Evolutionary conservation across 2,888 invertebrate genomes (phyloP), one percentile per base, ranked within the genome.

Genomic region (Drosophila pseudotakahashii): DNA sequence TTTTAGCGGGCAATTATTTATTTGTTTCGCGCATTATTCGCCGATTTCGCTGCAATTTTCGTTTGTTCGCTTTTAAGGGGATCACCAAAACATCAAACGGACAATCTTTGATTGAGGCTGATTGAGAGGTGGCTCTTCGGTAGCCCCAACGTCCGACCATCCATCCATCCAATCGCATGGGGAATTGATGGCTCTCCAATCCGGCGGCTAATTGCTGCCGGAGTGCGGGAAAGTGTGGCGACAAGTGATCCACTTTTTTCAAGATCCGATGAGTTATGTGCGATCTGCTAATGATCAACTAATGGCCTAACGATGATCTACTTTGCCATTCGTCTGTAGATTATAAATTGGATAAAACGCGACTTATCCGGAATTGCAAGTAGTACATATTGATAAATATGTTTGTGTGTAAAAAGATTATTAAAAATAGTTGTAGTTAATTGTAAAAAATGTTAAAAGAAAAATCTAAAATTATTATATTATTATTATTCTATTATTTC

Each of bases 1-100:
- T 67, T 68, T 63, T 63, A 63, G 73, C 73, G 73, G 79, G 75
- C 83, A 82, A 82, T 82, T 85, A 82, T 71, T 81, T 81, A 77
- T 79, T 79, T 80, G 55, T 80, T 77, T 82, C 55, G 45, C 41
- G 67, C 52, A 42, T 39, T 50, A 67, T 52, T 68, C 47, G 63
- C 44, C 72, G 72, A 72, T 72, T 72, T 73, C 73, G 73, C 73
- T 58, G 61, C 60, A 62, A 61, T 62, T 66, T 66, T 72, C 54
- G 68, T 58, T 48, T 50, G 54, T 67, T 59, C 60, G 42, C 62
- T 45, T 54, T 67, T 67, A 70, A 63, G 71, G 70, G 63, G 71
- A 62, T 69, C 54, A 66, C 10, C 30, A 11, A 7, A 7, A 14
- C 55, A 11, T 34, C 32, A 16, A 39, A 26, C 34, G 59, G 41